These are phyloP conservation scores for Xestia xanthographa DNA, from an alignment of 2,888 invertebrate genomes.

Conservation along the genomic window DNA sequence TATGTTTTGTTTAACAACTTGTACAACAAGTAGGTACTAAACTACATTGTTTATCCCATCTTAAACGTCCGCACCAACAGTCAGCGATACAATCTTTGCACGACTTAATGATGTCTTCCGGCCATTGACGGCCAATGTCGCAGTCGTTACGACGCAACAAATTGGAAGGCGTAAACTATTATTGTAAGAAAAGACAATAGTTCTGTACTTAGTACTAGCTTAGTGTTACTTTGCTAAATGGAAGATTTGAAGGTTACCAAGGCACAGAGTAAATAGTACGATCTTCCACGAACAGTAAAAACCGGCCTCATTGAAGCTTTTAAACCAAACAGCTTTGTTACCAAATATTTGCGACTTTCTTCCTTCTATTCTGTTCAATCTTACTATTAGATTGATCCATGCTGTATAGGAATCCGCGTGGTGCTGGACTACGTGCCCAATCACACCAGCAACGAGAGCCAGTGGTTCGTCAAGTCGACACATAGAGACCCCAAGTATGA, in stretches of 20 bases:
- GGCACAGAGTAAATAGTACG: not conserved
- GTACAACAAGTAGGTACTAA: not conserved
- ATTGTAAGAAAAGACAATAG: not conserved
- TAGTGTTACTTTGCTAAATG: constrained; percentile 5
- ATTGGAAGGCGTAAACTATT: constrained; percentile 16
- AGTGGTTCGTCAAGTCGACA: constrained; percentile 95
- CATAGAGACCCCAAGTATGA: constrained; percentile 89
- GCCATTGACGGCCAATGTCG: constrained; percentile 33
- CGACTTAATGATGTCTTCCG: constrained; percentile 53
- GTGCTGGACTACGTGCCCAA: constrained; percentile 93
- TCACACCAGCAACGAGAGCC: constrained; percentile 94
- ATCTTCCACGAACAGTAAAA: not conserved
- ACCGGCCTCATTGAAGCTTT: not conserved
- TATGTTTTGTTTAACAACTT: constrained; percentile 7
- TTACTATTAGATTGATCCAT: not conserved
- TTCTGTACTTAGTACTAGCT: not conserved
- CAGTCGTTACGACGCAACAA: constrained; percentile 29
- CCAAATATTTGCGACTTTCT: too few species aligned
- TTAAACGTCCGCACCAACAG: constrained; percentile 25
- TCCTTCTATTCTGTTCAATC: not conserved
- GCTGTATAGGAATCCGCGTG: constrained; percentile 85
- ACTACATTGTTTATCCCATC: constrained; percentile 12
- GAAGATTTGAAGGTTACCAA: not conserved
- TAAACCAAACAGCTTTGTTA: too few species aligned
- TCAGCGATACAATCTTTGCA: constrained; percentile 36